These are phyloP conservation scores for Antechinus stuartii DNA, from an alignment of 2,113 vertebrate species.

Conservation along the genomic window DNA sequence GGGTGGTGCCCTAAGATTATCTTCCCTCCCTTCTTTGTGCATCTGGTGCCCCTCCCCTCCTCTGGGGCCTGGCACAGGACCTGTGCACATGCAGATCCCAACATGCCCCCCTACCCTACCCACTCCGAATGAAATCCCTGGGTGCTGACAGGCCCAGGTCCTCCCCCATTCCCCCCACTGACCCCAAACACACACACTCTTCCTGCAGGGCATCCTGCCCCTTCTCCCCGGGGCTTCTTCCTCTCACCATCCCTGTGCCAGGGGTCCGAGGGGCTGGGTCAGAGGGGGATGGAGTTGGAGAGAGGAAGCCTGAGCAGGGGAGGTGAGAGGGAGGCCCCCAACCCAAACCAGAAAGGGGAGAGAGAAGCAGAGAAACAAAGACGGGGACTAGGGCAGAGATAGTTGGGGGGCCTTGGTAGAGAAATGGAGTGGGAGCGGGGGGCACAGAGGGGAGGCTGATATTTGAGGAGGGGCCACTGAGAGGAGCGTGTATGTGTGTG, in stretches of 20 bases:
- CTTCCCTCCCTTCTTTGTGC: conserved; percentile 20
- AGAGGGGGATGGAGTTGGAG: background rate
- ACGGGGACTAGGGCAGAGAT: conserved; percentile 18
- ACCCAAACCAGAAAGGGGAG: background rate
- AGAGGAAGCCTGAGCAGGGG: background rate
- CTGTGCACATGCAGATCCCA: conserved; percentile 68
- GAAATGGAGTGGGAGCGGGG: background rate
- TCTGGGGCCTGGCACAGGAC: conserved; percentile 57
- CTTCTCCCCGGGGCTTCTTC: too few species aligned
- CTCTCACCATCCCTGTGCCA: too few species aligned
- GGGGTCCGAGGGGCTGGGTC: background rate
- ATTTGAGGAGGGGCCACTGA: background rate
- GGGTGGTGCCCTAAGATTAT: conserved; percentile 49
- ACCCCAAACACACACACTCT: background rate
- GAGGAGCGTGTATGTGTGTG: background rate
- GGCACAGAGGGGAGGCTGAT: background rate
- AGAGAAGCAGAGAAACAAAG: background rate
- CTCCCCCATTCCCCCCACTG: conserved; percentile 7
- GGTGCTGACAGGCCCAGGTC: conserved; percentile 51
- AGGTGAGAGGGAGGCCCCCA: background rate
- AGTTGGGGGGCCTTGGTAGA: background rate
- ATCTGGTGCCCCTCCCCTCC: conserved; percentile 45
- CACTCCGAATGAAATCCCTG: conserved; percentile 61
- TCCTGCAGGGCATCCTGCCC: too few species aligned
- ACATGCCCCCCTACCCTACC: conserved; percentile 69